Conservation (phyloP, 2,888 invertebrate genomes). For the Branchellion lobata region DNA sequence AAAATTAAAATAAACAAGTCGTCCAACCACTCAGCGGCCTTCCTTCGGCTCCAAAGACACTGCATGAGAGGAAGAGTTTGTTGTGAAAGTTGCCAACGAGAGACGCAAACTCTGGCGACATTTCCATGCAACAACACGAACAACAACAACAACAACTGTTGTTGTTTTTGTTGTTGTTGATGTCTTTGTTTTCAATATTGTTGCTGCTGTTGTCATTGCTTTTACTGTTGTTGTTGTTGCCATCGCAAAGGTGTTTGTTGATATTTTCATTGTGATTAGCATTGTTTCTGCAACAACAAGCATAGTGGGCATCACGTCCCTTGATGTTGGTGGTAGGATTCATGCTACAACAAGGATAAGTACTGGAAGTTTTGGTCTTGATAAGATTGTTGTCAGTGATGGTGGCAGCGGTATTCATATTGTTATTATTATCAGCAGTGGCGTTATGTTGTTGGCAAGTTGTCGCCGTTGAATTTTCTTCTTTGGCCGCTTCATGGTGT, state of each 20-base stretch:
- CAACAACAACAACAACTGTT: neutral
- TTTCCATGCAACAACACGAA: neutral
- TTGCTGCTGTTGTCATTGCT: neutral
- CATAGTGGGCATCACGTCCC: no score
- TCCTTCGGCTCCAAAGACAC: slow-evolving; percentile 56
- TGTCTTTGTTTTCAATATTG: neutral
- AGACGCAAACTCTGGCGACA: slow-evolving; percentile 56
- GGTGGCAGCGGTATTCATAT: no score
- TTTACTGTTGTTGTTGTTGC: neutral
- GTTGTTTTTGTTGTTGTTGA: neutral
- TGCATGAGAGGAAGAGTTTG: slow-evolving; percentile 59
- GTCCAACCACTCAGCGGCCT: slow-evolving; percentile 26
- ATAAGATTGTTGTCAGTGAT: no score
- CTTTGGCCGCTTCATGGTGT: no score
- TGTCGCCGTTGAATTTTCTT: no score
- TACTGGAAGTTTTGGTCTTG: neutral
- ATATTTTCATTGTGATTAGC: slow-evolving; percentile 14
- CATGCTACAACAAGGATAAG: no score
- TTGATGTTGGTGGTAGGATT: no score
- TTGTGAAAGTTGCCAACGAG: slow-evolving; percentile 58
- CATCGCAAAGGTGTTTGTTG: neutral
- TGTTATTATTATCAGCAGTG: neutral
- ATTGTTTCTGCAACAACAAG: no score
- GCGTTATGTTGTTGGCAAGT: no score
- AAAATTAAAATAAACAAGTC: no score